Conservation (phyloP, 2,113 vertebrate species). For the Mobula birostris region DNA sequence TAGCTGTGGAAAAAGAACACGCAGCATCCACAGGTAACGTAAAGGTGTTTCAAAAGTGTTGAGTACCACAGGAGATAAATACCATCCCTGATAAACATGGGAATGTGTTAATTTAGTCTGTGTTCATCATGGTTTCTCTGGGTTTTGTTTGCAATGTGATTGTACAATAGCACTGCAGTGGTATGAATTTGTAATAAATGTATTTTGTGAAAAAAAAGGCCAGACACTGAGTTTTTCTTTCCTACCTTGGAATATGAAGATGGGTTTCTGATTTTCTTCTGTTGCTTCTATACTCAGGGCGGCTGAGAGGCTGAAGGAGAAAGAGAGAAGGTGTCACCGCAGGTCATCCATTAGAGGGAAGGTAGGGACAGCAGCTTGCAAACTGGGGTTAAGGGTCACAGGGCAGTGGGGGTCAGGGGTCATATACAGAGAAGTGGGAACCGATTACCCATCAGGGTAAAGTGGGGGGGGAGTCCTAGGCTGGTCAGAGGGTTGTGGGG, state of each 20-base stretch:
- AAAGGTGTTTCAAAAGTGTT: neutral
- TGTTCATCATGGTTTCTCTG: no score
- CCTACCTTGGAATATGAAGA: conserved; percentile 71
- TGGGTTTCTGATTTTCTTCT: conserved; percentile 62
- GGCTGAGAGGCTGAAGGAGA: conserved; percentile 61
- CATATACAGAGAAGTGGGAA: no score
- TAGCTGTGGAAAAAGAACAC: no score
- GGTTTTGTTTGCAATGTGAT: no score
- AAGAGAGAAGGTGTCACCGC: neutral
- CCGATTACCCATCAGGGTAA: no score
- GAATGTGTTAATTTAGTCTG: no score
- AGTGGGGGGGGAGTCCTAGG: no score
- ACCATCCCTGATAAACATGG: neutral
- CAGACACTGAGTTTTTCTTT: neutral
- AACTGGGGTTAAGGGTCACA: neutral
- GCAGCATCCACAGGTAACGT: neutral
- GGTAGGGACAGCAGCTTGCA: neutral
- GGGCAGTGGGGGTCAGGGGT: neutral
- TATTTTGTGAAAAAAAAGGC: no score
- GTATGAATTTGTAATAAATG: no score
- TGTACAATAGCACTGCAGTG: no score
- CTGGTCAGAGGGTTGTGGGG: no score
- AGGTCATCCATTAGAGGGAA: neutral
- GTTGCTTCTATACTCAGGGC: conserved; percentile 77
- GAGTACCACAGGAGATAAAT: neutral